Percentiles rank a stretch among this genome's conserved stretches.
phyloP scores from a whole-genome alignment of 2,113 vertebrate genomes.

The Hippocampus guttulatus region DNA sequence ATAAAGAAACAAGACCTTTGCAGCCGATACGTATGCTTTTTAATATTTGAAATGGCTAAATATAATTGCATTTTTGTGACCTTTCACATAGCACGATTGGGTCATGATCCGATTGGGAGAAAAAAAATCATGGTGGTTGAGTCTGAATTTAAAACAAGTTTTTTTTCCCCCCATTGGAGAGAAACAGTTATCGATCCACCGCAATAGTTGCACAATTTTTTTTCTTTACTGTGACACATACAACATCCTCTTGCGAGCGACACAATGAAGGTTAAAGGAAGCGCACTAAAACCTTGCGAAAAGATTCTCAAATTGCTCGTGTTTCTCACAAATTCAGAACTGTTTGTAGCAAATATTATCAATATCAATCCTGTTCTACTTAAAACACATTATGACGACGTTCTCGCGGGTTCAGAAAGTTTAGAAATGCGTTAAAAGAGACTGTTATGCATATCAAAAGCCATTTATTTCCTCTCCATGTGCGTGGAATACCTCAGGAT shows the following conservation, averaged over 20 bases:
- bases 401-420: background rate
- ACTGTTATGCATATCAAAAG: constrained; percentile 52
- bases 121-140: no score
- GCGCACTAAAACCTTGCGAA: background rate
- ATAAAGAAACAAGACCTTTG: background rate
- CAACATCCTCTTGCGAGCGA: background rate
- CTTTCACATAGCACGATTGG: no score
- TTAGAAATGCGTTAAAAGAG: constrained; percentile 14
- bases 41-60: no score
- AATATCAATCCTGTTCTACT: background rate
- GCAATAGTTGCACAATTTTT: background rate
- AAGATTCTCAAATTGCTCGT: background rate
- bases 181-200: no score
- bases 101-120: no score
- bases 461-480: constrained; percentile 1
- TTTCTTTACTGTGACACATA: background rate
- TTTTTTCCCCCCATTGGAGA: no score
- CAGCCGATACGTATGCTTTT: no score
- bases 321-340: background rate
- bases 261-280: background rate
- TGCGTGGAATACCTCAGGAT: constrained; percentile 12
- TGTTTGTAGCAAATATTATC: background rate
- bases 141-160: no score
- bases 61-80: no score
- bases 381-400: background rate